phyloP scores from a whole-genome alignment of 2,888 invertebrate genomes.

The Antitype chi region DNA sequence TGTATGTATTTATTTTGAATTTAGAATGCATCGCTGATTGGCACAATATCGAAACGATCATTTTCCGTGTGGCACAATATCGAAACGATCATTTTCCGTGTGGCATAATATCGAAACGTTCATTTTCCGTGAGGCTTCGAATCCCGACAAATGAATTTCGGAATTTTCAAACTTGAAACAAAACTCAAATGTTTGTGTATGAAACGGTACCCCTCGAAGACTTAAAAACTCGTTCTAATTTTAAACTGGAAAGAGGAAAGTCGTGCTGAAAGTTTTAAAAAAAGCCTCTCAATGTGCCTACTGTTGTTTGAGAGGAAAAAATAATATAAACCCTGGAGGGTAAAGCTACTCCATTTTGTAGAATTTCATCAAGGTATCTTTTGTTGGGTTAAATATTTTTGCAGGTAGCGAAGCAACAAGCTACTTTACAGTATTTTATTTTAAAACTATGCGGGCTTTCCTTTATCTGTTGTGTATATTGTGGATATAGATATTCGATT shows the following conservation, averaged over 20 bases:
- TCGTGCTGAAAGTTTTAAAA: constrained; percentile 2
- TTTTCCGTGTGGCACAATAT: constrained; percentile 17
- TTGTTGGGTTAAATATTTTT: constrained; percentile 16
- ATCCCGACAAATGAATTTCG: constrained; percentile 42
- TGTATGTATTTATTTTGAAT: constrained; percentile 17
- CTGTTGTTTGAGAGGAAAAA: constrained; percentile 3
- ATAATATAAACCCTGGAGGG: neutral
- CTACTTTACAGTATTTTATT: constrained; percentile 16
- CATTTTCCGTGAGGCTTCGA: constrained; percentile 19
- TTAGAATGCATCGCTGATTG: constrained; percentile 33
- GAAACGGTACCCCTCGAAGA: constrained; percentile 14
- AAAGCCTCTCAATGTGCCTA: neutral
- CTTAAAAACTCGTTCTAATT: constrained; percentile 23
- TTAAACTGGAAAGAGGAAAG: constrained; percentile 19
- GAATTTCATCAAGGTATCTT: constrained; percentile 15
- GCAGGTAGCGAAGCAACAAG: neutral
- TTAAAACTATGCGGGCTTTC: constrained; percentile 13
- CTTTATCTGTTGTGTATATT: constrained; percentile 1
- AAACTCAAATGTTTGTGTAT: constrained; percentile 46
- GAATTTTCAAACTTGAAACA: constrained; percentile 45
- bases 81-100: constrained; percentile 27
- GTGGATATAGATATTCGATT: too few relatives aligned
- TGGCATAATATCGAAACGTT: constrained; percentile 28
- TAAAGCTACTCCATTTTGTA: neutral
- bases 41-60: constrained; percentile 26